phyloP scores from a whole-genome alignment of 2,888 invertebrate genomes.

The Drosophila pegasa region DNA sequence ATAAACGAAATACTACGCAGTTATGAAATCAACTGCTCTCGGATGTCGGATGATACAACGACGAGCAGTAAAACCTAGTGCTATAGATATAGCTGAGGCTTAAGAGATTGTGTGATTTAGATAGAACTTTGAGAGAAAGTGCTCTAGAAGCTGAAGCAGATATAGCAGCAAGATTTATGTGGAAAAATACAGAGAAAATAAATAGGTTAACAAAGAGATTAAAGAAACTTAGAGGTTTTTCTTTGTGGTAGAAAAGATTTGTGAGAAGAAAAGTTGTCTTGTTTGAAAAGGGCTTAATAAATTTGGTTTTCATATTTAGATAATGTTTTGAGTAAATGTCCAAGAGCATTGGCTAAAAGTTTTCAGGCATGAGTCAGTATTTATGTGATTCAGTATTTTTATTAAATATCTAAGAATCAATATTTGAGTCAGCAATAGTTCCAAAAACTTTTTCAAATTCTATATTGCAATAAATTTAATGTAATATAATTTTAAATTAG shows the following conservation, averaged over 20 bases:
- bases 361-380: too few relatives aligned
- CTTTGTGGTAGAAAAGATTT: background rate
- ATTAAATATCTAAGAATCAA: too few relatives aligned
- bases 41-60: conserved; percentile 14
- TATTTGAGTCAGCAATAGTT: too few relatives aligned
- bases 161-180: background rate
- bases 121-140: background rate
- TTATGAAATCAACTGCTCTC: conserved; percentile 44
- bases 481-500: too few relatives aligned
- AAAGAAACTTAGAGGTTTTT: background rate
- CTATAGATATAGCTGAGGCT: conserved; percentile 20
- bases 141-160: too few relatives aligned
- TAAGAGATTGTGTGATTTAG: background rate
- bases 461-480: too few relatives aligned
- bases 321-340: background rate
- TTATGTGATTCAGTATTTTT: too few relatives aligned
- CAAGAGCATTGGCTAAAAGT: background rate
- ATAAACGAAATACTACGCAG: conserved; percentile 60
- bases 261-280: background rate
- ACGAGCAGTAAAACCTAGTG: conserved; percentile 18
- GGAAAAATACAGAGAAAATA: background rate
- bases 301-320: background rate
- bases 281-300: background rate
- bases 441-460: too few relatives aligned
- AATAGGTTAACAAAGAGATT: background rate